Base-by-base conservation (phyloP, 2,797 vertebrate genomes). In the Fistularia commersonii region DNA sequence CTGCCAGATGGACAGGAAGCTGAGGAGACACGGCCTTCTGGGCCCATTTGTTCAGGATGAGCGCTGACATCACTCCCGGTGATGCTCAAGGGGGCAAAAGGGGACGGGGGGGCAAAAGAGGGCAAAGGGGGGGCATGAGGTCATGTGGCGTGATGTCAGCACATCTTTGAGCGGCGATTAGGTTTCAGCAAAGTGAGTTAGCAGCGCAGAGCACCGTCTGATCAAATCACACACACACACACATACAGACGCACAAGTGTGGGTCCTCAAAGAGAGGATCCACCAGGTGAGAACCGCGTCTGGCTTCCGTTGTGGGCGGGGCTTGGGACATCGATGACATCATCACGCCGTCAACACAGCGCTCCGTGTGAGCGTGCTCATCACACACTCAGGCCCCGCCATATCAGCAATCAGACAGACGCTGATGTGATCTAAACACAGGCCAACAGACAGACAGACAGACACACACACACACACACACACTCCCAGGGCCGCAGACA, bases 11-110 rank as follows among this genome's bases (percentile, higher is more conserved):
- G 82, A 71, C 54, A 6, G 52, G 64, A 71, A 62, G 8, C 38
- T 40, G 38, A 6, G n/a, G 60, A 51, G 48, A 68, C 78, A 70
- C 56, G 48, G 64, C 66, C 69, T 63, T 39, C 51, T 61, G 73
- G 72, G 63, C 59, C 51, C 51, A 79, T 87, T 83, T 81, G 82
- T 86, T 86, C 81, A 62, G 78, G 74, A 80, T 82, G 81, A n/a
- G 35, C 9, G 8, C 39, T 46, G 61, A 60, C 34, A 52, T 66
- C 44, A 47, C 6, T n/a, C n/a, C 11, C 1, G 1, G 31, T 37
- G 12, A 37, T 11, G 45, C 41, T 39, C 12, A 4, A 54, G 42
- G 39, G 46, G 44, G 32, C 43, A 13, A 38, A 2, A 32, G 10
- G 32, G 12, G 3, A 41, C 14, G 34, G 13, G 31, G 15, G 32